Base-by-base conservation (phyloP, 2,113 vertebrate species). In the Electrona antarctica region DNA sequence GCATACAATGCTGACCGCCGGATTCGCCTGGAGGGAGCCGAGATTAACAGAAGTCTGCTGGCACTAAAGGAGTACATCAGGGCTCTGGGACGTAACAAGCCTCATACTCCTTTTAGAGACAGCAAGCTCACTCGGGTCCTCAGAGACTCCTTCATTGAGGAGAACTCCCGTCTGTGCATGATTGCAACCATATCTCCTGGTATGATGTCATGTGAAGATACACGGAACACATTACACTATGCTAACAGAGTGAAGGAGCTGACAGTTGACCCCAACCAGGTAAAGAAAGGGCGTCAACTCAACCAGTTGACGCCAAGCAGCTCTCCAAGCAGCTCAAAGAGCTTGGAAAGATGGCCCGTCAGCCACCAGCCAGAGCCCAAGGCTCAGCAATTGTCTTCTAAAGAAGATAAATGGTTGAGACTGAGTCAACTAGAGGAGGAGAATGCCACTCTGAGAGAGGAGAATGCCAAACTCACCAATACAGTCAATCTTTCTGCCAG, bases 41-140 rank as follows among this genome's bases (percentile, higher is more conserved):
- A 99, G 93, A 99, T 99, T 86, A 99, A 99, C 92, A 99, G 98
- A 91, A 99, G 98, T 91, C 94, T 99, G 88, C 93, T 99, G 88
- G 98, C 97, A 71, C 94, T 99, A 45, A 99, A 99, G 98, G 97
- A 99, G 87, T 98, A 97, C 87, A 99, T 99, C 91, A 89, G 97
- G 92, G 98, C 98, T 85, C 95, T 99, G 75, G 97, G 98, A 49
- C 95, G 94, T 77, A 99, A 99, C 92, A 97, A 98, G 88, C 95
- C 97, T 73, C 97, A 99, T 69, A 99, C 97, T 50, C 97, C 98
- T 0, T 99, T 99, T 87, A 93, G 98, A 93, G 98, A 96, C 84
- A 99, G 98, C 89, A 99, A 99, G 92, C 97, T 99, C 85, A 99
- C 98, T 78, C 97, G 98, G 93, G 97, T 99, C 89, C 94, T 99